Evolutionary conservation across 1,140 invertebrate species (phyloP).

Genomic region (Portunus trituberculatus): DNA sequence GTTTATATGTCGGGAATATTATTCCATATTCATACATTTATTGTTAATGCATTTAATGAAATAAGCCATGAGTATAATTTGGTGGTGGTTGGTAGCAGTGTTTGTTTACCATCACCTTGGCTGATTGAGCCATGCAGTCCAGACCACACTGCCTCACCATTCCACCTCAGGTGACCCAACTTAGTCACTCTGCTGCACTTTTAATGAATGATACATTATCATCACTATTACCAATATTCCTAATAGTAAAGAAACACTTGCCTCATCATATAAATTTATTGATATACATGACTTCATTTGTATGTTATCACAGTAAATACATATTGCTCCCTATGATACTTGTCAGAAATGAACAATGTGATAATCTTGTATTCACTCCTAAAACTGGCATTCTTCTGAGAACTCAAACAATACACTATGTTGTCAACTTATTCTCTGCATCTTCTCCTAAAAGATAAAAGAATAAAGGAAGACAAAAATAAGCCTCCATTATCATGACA

Average conservation of each 20-base stretch:
- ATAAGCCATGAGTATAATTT: too few species aligned
- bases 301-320: slow-evolving; percentile 64
- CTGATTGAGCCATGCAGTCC: too few species aligned
- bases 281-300: slow-evolving; percentile 52
- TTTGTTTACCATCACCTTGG: too few species aligned
- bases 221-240: too few species aligned
- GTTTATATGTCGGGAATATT: too few species aligned
- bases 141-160: too few species aligned
- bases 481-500: neutral
- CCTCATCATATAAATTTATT: slow-evolving; percentile 47
- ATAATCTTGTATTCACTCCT: neutral
- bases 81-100: too few species aligned
- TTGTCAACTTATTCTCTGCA: neutral
- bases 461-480: neutral
- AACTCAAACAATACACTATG: neutral
- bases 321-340: slow-evolving; percentile 49
- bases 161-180: too few species aligned
- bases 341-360: slow-evolving; percentile 30
- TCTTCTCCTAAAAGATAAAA: neutral
- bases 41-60: too few species aligned
- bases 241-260: too few species aligned
- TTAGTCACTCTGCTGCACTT: neutral
- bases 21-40: too few species aligned
- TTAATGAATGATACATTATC: neutral
- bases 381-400: neutral